These are phyloP conservation scores for Circaetus gallicus DNA, from an alignment of 2,113 vertebrate genomes.

Conservation along the genomic window DNA sequence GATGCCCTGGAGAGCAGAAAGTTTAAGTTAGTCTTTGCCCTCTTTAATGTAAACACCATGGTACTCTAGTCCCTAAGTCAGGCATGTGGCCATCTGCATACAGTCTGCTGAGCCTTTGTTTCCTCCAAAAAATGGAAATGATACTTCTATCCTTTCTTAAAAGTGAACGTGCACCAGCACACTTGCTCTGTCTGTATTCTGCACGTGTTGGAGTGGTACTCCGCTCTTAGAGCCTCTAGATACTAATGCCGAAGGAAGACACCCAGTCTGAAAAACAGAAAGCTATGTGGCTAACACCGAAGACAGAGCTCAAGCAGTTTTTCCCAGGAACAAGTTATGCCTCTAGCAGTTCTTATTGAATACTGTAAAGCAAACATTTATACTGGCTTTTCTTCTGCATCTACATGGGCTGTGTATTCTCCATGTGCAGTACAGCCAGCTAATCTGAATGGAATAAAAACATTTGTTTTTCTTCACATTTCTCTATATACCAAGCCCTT, in stretches of 20 bases:
- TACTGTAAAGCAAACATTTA: conserved; percentile 51
- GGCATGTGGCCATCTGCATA: too few species aligned
- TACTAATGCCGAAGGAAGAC: neutral
- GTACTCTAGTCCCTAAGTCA: neutral
- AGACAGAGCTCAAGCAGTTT: neutral
- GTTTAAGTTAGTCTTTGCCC: neutral
- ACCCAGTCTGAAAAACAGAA: neutral
- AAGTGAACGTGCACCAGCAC: neutral
- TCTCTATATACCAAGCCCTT: neutral
- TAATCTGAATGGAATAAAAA: conserved; percentile 36
- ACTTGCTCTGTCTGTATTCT: neutral
- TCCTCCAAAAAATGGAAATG: neutral
- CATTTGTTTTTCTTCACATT: conserved; percentile 45
- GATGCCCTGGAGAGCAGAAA: neutral
- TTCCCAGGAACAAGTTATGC: neutral
- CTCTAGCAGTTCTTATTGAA: neutral
- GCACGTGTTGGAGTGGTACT: neutral
- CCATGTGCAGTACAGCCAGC: neutral
- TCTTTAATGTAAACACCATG: neutral
- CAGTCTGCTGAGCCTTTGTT: neutral
- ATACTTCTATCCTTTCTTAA: neutral
- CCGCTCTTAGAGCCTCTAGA: neutral
- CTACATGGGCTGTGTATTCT: neutral
- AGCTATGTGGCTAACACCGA: neutral
- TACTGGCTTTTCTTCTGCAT: conserved; percentile 34